phyloP scores from a whole-genome alignment of 2,113 vertebrate species.

The Stegostoma tigrinum region DNA sequence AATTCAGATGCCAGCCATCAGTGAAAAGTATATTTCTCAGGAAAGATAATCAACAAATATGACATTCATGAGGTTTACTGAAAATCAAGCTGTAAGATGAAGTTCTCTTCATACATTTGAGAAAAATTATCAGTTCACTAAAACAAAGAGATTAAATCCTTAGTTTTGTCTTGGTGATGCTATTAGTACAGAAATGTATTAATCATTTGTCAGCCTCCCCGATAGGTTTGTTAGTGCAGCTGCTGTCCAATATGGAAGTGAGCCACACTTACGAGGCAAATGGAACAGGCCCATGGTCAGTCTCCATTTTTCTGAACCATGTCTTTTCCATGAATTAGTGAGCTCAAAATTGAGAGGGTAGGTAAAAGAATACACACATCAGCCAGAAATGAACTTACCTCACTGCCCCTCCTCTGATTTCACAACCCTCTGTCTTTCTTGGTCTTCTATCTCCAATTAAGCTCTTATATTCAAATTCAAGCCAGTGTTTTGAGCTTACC shows the following conservation, averaged over 20 bases:
- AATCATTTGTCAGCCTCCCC: background rate
- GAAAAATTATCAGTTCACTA: background rate
- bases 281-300: background rate
- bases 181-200: background rate
- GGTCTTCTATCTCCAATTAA: background rate
- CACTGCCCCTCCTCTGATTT: background rate
- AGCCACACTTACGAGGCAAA: background rate
- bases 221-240: background rate
- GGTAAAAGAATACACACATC: background rate
- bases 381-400: background rate
- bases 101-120: background rate
- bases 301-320: background rate
- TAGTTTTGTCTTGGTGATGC: background rate
- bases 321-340: background rate
- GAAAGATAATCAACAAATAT: background rate
- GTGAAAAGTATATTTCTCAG: background rate
- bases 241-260: background rate
- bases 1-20: background rate
- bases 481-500: no score
- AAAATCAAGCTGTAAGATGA: background rate
- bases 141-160: background rate
- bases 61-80: background rate
- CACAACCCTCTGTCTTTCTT: background rate
- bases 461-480: background rate
- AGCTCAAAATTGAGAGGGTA: background rate